A percentile compares a stretch with the other conserved stretches of the same genome.
Conservation (phyloP, 2,113 vertebrate genomes). For the Sinocyclocheilus maitianheensis region DNA sequence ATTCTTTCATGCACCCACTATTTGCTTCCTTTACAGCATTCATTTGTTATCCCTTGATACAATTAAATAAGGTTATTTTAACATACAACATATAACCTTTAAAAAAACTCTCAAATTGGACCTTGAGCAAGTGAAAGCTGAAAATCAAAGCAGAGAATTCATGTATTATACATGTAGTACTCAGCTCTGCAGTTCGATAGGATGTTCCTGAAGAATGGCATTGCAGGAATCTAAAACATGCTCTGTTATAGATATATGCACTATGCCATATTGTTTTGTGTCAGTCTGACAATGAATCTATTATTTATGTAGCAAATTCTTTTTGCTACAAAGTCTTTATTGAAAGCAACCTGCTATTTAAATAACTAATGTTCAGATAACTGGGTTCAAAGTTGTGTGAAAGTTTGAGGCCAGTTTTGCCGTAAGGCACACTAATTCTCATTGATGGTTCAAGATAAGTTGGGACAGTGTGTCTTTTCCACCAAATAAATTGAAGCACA, state of each 20-base stretch:
- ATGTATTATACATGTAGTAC: neutral
- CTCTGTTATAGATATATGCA: neutral
- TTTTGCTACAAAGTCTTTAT: neutral
- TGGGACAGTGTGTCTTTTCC: no score
- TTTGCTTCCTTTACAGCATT: neutral
- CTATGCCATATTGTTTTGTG: neutral
- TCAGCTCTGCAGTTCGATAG: slow-evolving; percentile 3
- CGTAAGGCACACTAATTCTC: neutral
- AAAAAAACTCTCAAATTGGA: neutral
- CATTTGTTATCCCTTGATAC: neutral
- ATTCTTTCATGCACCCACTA: no score
- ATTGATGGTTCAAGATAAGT: no score
- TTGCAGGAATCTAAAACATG: neutral
- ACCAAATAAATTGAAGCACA: no score
- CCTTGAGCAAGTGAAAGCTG: neutral
- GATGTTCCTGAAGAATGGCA: neutral
- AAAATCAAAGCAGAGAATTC: neutral
- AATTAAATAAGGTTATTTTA: neutral
- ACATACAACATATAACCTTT: neutral
- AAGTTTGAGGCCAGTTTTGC: slow-evolving; percentile 9
- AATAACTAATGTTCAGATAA: neutral
- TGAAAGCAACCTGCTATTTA: neutral
- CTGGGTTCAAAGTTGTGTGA: neutral
- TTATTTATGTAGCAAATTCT: neutral
- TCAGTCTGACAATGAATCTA: slow-evolving; percentile 7